Conservation (phyloP, 2,113 vertebrate genomes). For the Lagopus muta region DNA sequence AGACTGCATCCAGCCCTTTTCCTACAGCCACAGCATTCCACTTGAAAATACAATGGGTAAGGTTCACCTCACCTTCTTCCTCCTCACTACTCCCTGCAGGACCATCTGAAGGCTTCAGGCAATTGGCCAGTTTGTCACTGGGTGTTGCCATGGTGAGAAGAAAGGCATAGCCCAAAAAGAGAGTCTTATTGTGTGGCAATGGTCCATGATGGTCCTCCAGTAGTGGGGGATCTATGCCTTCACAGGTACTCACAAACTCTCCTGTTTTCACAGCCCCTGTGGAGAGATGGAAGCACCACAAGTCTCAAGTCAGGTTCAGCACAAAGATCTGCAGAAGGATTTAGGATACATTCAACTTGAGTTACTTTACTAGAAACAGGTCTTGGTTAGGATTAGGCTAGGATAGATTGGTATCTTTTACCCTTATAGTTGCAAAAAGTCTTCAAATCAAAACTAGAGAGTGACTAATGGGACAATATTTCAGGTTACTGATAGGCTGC, state of each 20-base stretch:
- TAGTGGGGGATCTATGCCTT: conserved; percentile 76
- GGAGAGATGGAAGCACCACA: background rate
- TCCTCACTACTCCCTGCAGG: conserved; percentile 80
- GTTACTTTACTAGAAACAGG: background rate
- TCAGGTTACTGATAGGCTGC: background rate
- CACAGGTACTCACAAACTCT: conserved; percentile 79
- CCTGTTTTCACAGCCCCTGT: conserved; percentile 68
- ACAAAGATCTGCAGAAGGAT: background rate
- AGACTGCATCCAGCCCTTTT: background rate
- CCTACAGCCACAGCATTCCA: background rate
- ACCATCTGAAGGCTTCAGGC: conserved; percentile 69
- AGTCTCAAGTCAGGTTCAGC: background rate
- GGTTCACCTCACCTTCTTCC: conserved; percentile 86
- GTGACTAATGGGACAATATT: background rate
- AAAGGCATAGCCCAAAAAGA: conserved; percentile 96
- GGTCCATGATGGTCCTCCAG: conserved; percentile 84
- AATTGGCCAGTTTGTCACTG: conserved; percentile 82
- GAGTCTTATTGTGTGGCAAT: conserved; percentile 87
- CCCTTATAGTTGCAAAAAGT: background rate
- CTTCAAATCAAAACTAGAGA: background rate
- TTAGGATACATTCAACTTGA: background rate
- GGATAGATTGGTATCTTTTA: background rate
- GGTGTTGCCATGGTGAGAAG: conserved; percentile 92
- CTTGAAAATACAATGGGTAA: background rate
- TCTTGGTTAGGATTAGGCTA: background rate